Evolutionary conservation across 1,140 invertebrate species (phyloP).

Genomic region (Grapholita molesta): DNA sequence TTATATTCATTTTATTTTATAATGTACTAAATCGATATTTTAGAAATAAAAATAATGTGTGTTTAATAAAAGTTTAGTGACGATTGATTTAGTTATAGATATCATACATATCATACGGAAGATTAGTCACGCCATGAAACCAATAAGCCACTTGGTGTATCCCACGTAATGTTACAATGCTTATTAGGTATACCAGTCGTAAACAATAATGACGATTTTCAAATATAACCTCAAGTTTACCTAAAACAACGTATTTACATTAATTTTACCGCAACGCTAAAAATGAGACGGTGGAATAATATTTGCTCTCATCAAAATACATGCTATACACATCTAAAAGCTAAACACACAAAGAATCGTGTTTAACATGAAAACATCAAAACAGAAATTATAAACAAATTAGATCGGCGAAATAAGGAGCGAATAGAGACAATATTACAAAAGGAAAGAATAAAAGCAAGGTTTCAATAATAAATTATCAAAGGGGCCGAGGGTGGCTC

Average conservation of each 20-base stretch:
- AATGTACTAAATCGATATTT: no score
- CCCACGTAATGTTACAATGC: no score
- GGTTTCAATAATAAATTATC: slow-evolving; percentile 74
- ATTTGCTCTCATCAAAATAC: background rate
- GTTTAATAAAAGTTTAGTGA: no score
- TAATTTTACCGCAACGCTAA: background rate
- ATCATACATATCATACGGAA: no score
- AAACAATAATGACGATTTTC: background rate
- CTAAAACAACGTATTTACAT: background rate
- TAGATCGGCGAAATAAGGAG: slow-evolving; percentile 45
- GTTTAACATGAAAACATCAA: background rate
- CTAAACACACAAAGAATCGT: background rate
- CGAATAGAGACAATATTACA: slow-evolving; percentile 65
- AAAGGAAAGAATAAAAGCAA: slow-evolving; percentile 62
- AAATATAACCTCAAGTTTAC: no score
- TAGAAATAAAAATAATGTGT: no score
- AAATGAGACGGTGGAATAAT: background rate
- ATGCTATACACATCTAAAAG: slow-evolving; percentile 36
- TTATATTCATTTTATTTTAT: no score
- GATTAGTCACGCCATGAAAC: no score
- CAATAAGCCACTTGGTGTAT: no score
- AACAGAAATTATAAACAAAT: slow-evolving; percentile 20
- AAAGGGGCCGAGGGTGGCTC: slow-evolving; percentile 44
- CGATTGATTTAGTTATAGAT: no score
- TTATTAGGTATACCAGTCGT: no score